A percentile compares a stretch with the other conserved stretches of the same genome.
phyloP scores from a whole-genome alignment of 2,888 invertebrate species.

The Nebria brevicollis region DNA sequence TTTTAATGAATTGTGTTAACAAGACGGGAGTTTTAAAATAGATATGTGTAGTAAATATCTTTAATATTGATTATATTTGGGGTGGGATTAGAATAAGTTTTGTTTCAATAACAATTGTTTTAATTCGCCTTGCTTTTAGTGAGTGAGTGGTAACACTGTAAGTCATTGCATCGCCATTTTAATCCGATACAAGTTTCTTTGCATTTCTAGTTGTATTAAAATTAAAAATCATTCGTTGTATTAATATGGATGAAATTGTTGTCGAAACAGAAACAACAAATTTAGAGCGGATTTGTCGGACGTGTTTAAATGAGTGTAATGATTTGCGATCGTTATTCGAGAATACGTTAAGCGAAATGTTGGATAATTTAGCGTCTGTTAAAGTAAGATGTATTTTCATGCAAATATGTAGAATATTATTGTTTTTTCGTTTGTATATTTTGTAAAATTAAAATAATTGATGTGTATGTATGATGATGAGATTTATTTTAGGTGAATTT shows the following conservation, averaged over 20 bases:
- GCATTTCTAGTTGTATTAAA: conserved; percentile 30
- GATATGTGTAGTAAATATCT: too few relatives aligned
- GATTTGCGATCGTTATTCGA: conserved; percentile 56
- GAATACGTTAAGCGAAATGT: conserved; percentile 53
- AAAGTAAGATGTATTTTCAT: conserved; percentile 50
- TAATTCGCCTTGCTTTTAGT: neutral
- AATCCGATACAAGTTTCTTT: conserved; percentile 31
- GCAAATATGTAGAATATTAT: neutral
- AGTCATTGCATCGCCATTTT: conserved; percentile 5
- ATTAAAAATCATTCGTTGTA: neutral
- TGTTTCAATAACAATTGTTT: neutral
- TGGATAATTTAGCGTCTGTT: conserved; percentile 53
- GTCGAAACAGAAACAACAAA: conserved; percentile 50
- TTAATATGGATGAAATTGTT: conserved; percentile 36
- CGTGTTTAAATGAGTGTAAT: conserved; percentile 57
- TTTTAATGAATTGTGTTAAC: too few relatives aligned
- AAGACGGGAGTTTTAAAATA: too few relatives aligned
- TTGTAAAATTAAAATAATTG: neutral
- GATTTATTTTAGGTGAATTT: conserved; percentile 52
- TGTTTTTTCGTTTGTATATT: conserved; percentile 41
- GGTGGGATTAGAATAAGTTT: neutral
- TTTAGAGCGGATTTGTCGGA: conserved; percentile 57
- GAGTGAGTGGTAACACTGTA: neutral
- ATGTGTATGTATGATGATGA: conserved; percentile 6
- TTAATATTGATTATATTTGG: neutral